Base-by-base conservation (phyloP, 2,888 invertebrate genomes). In the Drosophila neutralis region DNA sequence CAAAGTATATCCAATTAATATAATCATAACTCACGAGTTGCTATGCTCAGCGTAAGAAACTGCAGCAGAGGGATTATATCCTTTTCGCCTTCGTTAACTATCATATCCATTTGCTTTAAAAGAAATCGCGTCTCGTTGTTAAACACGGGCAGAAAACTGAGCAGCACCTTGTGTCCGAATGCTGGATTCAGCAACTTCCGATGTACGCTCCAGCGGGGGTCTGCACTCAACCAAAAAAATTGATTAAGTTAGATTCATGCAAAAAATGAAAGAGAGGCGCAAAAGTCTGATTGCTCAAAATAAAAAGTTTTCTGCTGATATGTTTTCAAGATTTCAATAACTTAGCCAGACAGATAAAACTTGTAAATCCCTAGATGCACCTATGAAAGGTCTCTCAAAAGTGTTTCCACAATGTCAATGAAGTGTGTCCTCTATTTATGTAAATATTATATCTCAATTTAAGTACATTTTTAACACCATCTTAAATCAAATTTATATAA, bases 131-230 rank as follows among this genome's bases (percentile, higher is more conserved):
- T 84, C 59, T 91, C 92, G 4, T 71, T 57, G 64, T 93, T 92
- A 29, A 92, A 92, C 48, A 84, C 83, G 13, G 92, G 91, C 18
- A 92, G 52, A 73, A 91, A 92, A 59, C 89, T 92, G 0, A 91
- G 73, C 27, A 92, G 66, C 10, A 92, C 88, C 51, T 91, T 91
- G 49, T 92, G 90, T 4, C 81, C 82, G 68, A 92, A 92, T 3
- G 93, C 91, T 1, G 92, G 92, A 80, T 92, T 92, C 1, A 92
- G 61, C 18, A 89, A 71, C 62, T 91, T 92, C 4, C 93, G 84
- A 68, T 92, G 92, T 13, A 77, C 31, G 64, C 81, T 92, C 92
- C 92, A 92, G 2, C 73, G 67, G 4, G 92, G 92, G 73, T 91
- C 92, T 89, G 13, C 3, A n/a, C 15, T 29, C 18, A 3, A 31